Conservation (phyloP, 2,113 vertebrate genomes). For the Perca schrenkii region DNA sequence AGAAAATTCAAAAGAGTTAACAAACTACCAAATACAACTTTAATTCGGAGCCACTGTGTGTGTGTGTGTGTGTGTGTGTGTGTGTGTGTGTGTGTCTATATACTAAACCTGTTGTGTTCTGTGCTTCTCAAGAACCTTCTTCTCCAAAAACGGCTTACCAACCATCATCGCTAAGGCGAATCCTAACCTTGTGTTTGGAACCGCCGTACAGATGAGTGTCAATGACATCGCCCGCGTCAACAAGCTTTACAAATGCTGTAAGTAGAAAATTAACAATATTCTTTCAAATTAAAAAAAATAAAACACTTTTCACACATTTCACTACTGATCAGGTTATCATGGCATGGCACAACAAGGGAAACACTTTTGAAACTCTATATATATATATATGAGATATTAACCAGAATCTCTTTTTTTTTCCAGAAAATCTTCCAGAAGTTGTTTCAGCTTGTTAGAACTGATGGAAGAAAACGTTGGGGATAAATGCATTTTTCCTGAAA, state of each 20-base stretch:
- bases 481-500: too few relatives aligned
- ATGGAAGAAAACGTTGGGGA: too few relatives aligned
- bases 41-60: rapidly evolving
- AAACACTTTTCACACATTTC: neutral
- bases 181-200: constrained; percentile 19
- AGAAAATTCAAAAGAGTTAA: too few relatives aligned
- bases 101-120: neutral
- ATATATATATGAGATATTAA: too few relatives aligned
- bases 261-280: neutral
- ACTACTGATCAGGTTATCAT: neutral
- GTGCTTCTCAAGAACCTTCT: constrained; percentile 43
- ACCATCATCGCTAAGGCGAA: constrained; percentile 58
- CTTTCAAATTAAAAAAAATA: neutral
- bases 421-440: too few relatives aligned
- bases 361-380: too few relatives aligned
- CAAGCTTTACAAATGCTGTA: constrained; percentile 63
- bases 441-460: too few relatives aligned
- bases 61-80: neutral
- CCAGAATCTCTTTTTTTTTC: too few relatives aligned
- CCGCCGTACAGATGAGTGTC: constrained; percentile 27
- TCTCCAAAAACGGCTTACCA: constrained; percentile 48
- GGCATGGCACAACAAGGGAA: too few relatives aligned
- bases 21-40: too few relatives aligned
- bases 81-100: neutral
- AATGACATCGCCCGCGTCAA: constrained; percentile 70